A percentile compares a stretch with the other conserved stretches of the same genome.
Conservation (phyloP, 2,888 invertebrate species). For the Elysia crispata region DNA sequence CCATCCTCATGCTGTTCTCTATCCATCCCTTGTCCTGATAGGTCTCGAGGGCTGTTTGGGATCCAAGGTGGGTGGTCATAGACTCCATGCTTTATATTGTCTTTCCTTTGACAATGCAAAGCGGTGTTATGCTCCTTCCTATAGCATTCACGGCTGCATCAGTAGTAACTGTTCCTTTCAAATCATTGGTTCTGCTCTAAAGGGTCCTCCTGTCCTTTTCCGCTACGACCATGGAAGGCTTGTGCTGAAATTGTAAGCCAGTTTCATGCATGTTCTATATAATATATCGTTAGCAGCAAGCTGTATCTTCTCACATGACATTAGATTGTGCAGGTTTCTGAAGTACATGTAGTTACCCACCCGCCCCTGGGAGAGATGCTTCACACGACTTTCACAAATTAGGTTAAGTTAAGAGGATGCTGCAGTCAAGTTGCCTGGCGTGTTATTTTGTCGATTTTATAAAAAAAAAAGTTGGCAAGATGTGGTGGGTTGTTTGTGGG, state of each 20-base stretch:
- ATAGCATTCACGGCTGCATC: conserved; percentile 49
- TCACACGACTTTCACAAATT: too few relatives aligned
- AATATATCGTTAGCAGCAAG: too few relatives aligned
- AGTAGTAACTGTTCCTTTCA: background rate
- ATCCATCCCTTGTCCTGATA: conserved; percentile 60
- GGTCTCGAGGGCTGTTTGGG: conserved; percentile 49
- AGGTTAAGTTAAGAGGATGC: too few relatives aligned
- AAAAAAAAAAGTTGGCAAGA: too few relatives aligned
- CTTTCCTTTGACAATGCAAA: conserved; percentile 56
- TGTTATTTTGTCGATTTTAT: too few relatives aligned
- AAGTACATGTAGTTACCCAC: background rate
- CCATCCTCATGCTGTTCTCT: conserved; percentile 53
- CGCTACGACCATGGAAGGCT: background rate
- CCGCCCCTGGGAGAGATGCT: too few relatives aligned
- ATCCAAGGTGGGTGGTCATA: conserved; percentile 48
- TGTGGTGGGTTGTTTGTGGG: too few relatives aligned
- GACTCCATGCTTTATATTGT: conserved; percentile 50
- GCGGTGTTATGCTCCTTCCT: conserved; percentile 53
- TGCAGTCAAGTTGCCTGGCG: too few relatives aligned
- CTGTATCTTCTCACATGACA: background rate
- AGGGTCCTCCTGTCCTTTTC: background rate
- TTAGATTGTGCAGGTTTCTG: background rate
- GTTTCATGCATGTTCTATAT: background rate
- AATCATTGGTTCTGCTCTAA: background rate
- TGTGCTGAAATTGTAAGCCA: background rate